Evolutionary conservation across 2,888 invertebrate species (phyloP).

Genomic region (Watsonalla binaria): DNA sequence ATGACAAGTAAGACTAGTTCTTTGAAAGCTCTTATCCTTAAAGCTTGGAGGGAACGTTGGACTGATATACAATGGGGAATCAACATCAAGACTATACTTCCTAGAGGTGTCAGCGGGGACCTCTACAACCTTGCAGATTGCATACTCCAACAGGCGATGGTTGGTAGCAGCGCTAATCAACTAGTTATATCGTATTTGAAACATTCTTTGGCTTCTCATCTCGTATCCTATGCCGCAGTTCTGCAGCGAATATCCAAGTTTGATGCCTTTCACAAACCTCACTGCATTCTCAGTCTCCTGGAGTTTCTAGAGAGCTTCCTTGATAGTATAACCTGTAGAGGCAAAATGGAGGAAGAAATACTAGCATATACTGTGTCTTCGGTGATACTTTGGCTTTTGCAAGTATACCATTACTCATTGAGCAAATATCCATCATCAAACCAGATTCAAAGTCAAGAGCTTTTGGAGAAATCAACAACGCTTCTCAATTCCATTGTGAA

Average conservation of each 20-base stretch:
- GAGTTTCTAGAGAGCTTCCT: slow-evolving; percentile 89
- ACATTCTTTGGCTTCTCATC: slow-evolving; percentile 93
- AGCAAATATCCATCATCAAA: slow-evolving; percentile 69
- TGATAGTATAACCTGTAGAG: slow-evolving; percentile 82
- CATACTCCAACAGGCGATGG: slow-evolving; percentile 94
- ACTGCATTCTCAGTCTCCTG: slow-evolving; percentile 91
- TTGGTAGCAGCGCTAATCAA: slow-evolving; percentile 95
- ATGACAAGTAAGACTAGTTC: slow-evolving; percentile 91
- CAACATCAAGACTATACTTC: slow-evolving; percentile 94
- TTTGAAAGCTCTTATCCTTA: slow-evolving; percentile 86
- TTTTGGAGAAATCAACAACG: slow-evolving; percentile 84
- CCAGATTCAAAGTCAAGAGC: slow-evolving; percentile 75
- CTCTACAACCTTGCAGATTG: slow-evolving; percentile 96
- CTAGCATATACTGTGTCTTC: slow-evolving; percentile 91
- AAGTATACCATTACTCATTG: slow-evolving; percentile 81
- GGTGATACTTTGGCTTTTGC: slow-evolving; percentile 88
- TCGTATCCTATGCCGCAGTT: slow-evolving; percentile 95
- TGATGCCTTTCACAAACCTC: slow-evolving; percentile 91
- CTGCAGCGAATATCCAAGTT: slow-evolving; percentile 93
- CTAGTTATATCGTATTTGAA: slow-evolving; percentile 94
- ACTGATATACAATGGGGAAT: slow-evolving; percentile 97
- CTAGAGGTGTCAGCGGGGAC: slow-evolving; percentile 94
- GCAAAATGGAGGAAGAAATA: slow-evolving; percentile 92
- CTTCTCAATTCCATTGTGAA: slow-evolving; percentile 83
- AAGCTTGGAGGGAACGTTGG: slow-evolving; percentile 98